These are phyloP conservation scores for Schizopygopsis pylzovi DNA, from an alignment of 2,797 vertebrate species.

Conservation along the genomic window DNA sequence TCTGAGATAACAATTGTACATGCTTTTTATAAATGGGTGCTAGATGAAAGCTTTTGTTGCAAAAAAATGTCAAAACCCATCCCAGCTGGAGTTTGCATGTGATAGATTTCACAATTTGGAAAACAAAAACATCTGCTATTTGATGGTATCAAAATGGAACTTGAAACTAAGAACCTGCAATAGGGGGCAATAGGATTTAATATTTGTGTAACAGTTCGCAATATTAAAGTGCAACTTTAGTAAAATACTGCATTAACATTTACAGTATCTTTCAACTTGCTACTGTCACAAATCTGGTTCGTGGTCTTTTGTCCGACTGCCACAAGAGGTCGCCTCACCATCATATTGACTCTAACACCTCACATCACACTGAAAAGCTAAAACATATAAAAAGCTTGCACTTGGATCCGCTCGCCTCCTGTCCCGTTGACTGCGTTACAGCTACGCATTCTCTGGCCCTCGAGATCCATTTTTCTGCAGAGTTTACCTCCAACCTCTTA, in stretches of 20 bases:
- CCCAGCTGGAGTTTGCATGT: neutral
- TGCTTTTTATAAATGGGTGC: neutral
- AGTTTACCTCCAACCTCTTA: too few species aligned
- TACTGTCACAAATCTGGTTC: too few species aligned
- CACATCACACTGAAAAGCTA: too few species aligned
- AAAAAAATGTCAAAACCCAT: neutral
- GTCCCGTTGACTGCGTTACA: too few species aligned
- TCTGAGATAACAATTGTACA: neutral
- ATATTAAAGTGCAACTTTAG: neutral
- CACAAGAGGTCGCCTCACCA: too few species aligned
- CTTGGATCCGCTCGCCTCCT: too few species aligned
- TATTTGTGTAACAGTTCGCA: neutral
- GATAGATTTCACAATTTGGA: neutral
- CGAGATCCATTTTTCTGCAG: too few species aligned
- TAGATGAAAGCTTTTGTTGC: neutral
- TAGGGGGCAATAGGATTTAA: neutral
- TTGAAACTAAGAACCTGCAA: neutral
- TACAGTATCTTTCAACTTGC: neutral
- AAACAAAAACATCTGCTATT: neutral
- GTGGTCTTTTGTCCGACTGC: too few species aligned
- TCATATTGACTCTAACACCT: too few species aligned
- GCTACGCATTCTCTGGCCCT: neutral
- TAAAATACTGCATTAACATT: neutral
- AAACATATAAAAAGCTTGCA: too few species aligned
- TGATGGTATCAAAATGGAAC: neutral